Base-by-base conservation (phyloP, 1,140 invertebrate genomes). In the Microplitis mediator region DNA sequence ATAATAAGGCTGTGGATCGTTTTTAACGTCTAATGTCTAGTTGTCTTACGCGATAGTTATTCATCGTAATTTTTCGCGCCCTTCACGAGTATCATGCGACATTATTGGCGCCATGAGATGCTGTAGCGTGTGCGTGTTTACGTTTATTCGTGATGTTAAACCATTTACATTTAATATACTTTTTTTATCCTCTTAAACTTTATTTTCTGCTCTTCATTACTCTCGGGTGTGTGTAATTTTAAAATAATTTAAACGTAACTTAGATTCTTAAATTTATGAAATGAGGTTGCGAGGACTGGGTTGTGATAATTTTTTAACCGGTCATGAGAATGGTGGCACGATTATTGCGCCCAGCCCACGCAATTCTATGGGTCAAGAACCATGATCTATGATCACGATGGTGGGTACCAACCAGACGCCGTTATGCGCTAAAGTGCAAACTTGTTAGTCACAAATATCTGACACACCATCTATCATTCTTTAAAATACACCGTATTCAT, bases 341-440 rank as follows among this genome's bases (percentile, higher is more conserved):
- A 80, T 82, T 82, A 82, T 81, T 74, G 79, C 71, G 78, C 76
- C 77, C 79, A 78, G 82, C 81, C 81, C 80, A 83, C 81, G 83
- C 82, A 80, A 84, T 83, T 78, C 79, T 67, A 56, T 76, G 77
- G 80, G 82, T 84, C 82, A 84, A 81, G 79, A 80, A 79, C 79
- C 78, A 81, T 85, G 84, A 85, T 85, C 82, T 82, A 86, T 85
- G 79, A 79, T 79, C 79, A 76, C 31, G 50, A 56, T 45, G 39
- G 39, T 76, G 76, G 76, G 82, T 82, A 75, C 77, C 72, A 82
- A 83, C 83, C 84, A 83, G 76, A n/a, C 76, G 73, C 85, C 85
- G 85, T 86, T 85, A 86, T 84, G 74, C 81, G 84, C 77, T 84
- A 85, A 85, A 84, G 84, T 86, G 85, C 84, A 86, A 86, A 85